Evolutionary conservation across 2,888 invertebrate genomes (phyloP), one percentile per base, ranked within the genome.

Genomic region (Perdita meconis): DNA sequence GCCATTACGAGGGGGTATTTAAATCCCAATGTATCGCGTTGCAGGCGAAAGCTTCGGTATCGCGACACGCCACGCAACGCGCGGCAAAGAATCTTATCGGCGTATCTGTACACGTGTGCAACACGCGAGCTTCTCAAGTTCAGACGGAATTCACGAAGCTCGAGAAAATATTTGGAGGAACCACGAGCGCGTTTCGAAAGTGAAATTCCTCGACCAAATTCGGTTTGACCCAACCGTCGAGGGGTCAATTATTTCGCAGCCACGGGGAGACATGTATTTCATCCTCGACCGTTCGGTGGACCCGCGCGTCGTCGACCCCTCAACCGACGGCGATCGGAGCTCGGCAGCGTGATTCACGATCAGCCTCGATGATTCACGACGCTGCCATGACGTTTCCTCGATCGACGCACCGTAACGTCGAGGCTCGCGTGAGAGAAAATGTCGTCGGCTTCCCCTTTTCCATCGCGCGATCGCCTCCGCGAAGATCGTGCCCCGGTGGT

Each of bases 331-430:
- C 73, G 68, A 57, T 67, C 12, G 51, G 63, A 60, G 67, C 68
- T 55, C 50, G 72, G 56, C 83, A 80, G 74, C 72, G 81, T 87
- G 87, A 88, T 87, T 88, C 87, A 88, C 70, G 86, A 83, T 77
- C 76, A 77, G 47, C 70, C 60, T 42, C 78, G 85, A 86, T 87
- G 87, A 87, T 87, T 86, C 85, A 86, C 80, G 53, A 78, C 61
- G 65, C 51, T 47, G 64, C 63, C 70, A 63, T 65, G 68, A 77
- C 75, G 81, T 83, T 82, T 84, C 74, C 80, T 74, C 74, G 81
- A 82, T 75, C 81, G 74, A 71, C 73, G 80, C 71, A 72, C 24
- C 76, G 80, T 75, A 82, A 63, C 65, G 68, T 50, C 50, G 44
- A 2, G 10, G 44, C 26, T n/a, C 61, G 78, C 67, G 76, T 61